Conservation (phyloP, 2,888 invertebrate species). For the Volucella inflata region DNA sequence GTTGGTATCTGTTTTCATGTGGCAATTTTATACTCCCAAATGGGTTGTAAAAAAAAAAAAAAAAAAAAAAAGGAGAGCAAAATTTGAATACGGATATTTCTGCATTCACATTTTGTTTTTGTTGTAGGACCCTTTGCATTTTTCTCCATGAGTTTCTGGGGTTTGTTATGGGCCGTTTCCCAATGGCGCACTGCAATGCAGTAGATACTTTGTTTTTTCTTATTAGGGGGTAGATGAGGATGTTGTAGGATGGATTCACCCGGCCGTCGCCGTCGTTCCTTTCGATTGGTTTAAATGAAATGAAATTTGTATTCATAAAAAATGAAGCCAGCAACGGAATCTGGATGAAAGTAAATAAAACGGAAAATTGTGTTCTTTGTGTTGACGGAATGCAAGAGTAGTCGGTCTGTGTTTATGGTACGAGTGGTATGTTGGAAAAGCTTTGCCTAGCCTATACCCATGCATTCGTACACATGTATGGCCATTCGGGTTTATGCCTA, state of each 20-base stretch:
- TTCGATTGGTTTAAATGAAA: constrained; percentile 65
- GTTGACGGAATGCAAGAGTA: constrained; percentile 59
- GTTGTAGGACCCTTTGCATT: background rate
- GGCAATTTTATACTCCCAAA: constrained; percentile 45
- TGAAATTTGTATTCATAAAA: constrained; percentile 31
- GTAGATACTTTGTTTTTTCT: constrained; percentile 50
- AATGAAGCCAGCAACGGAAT: background rate
- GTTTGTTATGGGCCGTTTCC: constrained; percentile 33
- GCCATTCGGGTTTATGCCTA: background rate
- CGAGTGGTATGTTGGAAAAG: constrained; percentile 3
- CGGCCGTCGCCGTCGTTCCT: constrained; percentile 38
- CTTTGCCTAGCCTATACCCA: no score
- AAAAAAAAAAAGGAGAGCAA: constrained; percentile 10
- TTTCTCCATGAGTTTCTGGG: constrained; percentile 28
- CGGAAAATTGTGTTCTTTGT: constrained; percentile 42
- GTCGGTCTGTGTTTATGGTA: constrained; percentile 28
- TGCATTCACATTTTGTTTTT: constrained; percentile 55
- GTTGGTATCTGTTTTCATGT: background rate
- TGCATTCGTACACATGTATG: background rate
- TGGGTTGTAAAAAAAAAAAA: constrained; percentile 41
- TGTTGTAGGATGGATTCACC: background rate
- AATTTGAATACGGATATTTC: constrained; percentile 65
- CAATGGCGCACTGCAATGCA: constrained; percentile 68
- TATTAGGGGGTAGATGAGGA: background rate
- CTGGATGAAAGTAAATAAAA: constrained; percentile 53